Evolutionary conservation across 2,888 invertebrate genomes (phyloP).

Genomic region (Noctua comes): DNA sequence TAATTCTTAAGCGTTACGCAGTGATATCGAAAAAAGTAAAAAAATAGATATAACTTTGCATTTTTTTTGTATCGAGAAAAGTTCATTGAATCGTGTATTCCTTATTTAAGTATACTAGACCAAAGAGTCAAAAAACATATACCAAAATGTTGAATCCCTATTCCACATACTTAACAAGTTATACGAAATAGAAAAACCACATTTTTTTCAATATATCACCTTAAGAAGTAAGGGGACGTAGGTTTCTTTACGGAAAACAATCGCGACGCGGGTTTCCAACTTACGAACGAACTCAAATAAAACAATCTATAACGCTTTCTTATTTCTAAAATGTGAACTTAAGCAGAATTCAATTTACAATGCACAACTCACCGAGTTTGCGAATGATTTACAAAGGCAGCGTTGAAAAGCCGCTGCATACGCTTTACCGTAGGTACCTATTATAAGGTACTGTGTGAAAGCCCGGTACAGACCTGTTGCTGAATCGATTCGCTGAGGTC

Average conservation of each 20-base stretch:
- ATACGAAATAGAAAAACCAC: too few species aligned
- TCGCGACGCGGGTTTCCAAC: not conserved
- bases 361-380: slow-evolving; percentile 43
- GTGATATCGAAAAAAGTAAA: too few species aligned
- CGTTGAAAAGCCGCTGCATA: slow-evolving; percentile 58
- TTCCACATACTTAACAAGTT: too few species aligned
- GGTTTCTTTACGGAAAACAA: not conserved
- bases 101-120: too few species aligned
- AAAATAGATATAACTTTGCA: too few species aligned
- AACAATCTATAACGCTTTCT: slow-evolving; percentile 10
- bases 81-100: too few species aligned
- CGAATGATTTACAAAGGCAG: slow-evolving; percentile 58
- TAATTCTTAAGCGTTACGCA: too few species aligned
- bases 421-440: slow-evolving; percentile 35
- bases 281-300: slow-evolving; percentile 10
- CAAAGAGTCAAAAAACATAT: too few species aligned
- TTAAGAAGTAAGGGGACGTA: too few species aligned
- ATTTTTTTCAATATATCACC: too few species aligned
- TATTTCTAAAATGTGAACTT: slow-evolving; percentile 23
- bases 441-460: slow-evolving; percentile 60
- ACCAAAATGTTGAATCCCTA: too few species aligned
- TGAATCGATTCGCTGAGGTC: slow-evolving; percentile 80
- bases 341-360: slow-evolving; percentile 42
- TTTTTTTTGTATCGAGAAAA: too few species aligned
- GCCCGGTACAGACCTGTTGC: slow-evolving; percentile 81